A percentile compares a stretch with the other conserved stretches of the same genome.
Evolutionary conservation across 1,140 invertebrate species (phyloP).

Genomic region (Phortica variegata): DNA sequence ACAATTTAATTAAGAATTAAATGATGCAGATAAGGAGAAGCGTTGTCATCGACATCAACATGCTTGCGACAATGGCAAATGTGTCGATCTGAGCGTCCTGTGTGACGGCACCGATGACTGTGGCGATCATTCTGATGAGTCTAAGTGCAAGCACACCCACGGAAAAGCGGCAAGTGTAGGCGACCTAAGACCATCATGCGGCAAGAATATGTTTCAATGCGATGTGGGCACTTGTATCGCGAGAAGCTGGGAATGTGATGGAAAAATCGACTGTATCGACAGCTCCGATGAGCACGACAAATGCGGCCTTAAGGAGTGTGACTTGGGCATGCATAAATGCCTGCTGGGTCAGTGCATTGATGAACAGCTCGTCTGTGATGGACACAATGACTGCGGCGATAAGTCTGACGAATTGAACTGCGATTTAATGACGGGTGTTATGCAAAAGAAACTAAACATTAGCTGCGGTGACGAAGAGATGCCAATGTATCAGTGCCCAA

Average conservation of each 20-base stretch:
- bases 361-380: conserved; percentile 57
- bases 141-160: conserved; percentile 62
- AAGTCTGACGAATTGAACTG: conserved; percentile 60
- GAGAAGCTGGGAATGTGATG: conserved; percentile 73
- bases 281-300: conserved; percentile 68
- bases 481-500: conserved; percentile 61
- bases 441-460: conserved; percentile 10
- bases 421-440: conserved; percentile 9
- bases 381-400: conserved; percentile 61
- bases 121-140: conserved; percentile 67
- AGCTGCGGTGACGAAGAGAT: conserved; percentile 20
- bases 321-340: conserved; percentile 56
- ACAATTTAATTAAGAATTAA: background rate
- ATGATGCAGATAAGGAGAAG: conserved; percentile 29
- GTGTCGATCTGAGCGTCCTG: conserved; percentile 62
- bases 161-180: background rate
- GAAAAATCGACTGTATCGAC: conserved; percentile 68
- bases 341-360: conserved; percentile 60
- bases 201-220: conserved; percentile 58
- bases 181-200: conserved; percentile 26
- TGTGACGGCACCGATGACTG: conserved; percentile 70
- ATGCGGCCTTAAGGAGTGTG: conserved; percentile 58
- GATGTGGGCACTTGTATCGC: conserved; percentile 69
- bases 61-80: conserved; percentile 84
- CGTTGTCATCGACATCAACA: conserved; percentile 65